phyloP scores from a whole-genome alignment of 2,888 invertebrate species.

The Xestia sexstrigata region DNA sequence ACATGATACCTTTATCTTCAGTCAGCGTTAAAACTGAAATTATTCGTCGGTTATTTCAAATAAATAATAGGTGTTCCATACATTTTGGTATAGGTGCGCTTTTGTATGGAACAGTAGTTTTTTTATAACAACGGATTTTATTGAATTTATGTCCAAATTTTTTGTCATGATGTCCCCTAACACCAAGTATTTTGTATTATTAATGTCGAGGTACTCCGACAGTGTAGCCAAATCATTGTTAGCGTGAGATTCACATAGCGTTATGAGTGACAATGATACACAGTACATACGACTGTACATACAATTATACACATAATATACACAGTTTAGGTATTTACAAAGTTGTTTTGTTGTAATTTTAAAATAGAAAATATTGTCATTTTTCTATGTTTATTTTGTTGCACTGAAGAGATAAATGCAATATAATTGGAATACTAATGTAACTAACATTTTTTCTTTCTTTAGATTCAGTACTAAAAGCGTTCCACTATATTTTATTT shows the following conservation, averaged over 20 bases:
- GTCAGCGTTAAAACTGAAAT: no score
- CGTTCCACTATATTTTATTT: background rate
- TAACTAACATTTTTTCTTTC: background rate
- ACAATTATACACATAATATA: conserved; percentile 49
- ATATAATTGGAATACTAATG: background rate
- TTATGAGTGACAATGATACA: conserved; percentile 69
- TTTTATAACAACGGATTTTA: no score
- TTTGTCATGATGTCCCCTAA: background rate
- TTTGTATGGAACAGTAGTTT: no score
- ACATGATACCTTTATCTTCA: no score
- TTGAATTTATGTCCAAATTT: no score
- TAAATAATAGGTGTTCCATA: background rate
- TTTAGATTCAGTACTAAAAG: background rate
- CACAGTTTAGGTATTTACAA: conserved; percentile 49
- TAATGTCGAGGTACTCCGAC: background rate
- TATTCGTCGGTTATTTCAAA: no score
- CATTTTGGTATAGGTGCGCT: background rate
- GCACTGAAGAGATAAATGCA: background rate
- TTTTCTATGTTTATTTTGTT: background rate
- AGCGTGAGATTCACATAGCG: conserved; percentile 76
- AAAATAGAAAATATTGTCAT: background rate
- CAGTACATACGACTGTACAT: conserved; percentile 55
- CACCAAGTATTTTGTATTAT: background rate
- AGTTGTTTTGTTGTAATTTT: background rate
- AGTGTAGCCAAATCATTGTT: conserved; percentile 48